Evolutionary conservation across 2,113 vertebrate genomes (phyloP), one percentile per base, ranked within the genome.

Genomic region (Rissa tridactyla): DNA sequence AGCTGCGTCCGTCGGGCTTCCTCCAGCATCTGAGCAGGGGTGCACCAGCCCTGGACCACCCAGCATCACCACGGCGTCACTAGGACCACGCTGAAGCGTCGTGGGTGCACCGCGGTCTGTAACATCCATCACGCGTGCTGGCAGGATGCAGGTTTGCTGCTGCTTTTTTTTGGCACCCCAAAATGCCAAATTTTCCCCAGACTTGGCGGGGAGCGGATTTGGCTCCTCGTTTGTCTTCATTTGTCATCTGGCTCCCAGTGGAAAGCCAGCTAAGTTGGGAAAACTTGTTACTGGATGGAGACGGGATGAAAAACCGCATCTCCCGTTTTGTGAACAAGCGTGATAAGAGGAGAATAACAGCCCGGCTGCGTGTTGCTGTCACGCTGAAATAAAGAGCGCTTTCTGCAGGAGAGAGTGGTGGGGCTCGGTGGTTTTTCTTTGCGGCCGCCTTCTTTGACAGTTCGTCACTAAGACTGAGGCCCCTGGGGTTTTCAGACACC

Each of bases 401-500:
- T 86, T 80, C 89, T 55, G 76, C 79, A 52, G 58, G 49, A 62
- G 47, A 1, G 25, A 16, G 55, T 21, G 69, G n/a, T 32, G 38
- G 72, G 16, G 18, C 34, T 22, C 9, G 0, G 15, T 75, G 71
- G 38, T 13, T 79, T 49, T 70, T 82, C 82, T 90, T 66, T 16
- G 11, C 84, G 13, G 0, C 1, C 36, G 6, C 30, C 84, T 80
- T 46, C 90, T 49, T 6, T 91, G 96, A 75, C 93, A 96, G 81
- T 72, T 95, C 13, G 0, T 95, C 94, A 55, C 88, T 92, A 81
- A 42, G 66, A 52, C 6, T 0, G 49, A 65, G 49, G 84, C 88
- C 92, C 71, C 85, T 38, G 77, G 73, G 88, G 44, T 46, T 55
- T 79, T 42, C 61, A 73, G 89, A 76, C 95, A 93, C 96, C 95